These are phyloP conservation scores for Cyclura pinguis DNA, from an alignment of 2,797 vertebrate genomes.

Conservation along the genomic window DNA sequence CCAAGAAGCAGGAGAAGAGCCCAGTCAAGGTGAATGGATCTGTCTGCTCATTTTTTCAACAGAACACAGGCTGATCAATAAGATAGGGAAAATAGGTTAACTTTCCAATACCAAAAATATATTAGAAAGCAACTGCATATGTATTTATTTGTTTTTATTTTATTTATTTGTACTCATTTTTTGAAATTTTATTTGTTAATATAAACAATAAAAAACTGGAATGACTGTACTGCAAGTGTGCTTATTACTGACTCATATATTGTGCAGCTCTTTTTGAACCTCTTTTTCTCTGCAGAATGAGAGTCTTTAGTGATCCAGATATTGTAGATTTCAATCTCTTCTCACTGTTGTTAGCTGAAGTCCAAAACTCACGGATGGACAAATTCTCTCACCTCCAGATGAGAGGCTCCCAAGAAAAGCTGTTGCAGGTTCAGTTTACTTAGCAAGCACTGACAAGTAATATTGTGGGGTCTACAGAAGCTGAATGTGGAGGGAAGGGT, in stretches of 20 bases:
- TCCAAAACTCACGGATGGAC: too few species aligned
- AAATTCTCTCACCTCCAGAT: too few species aligned
- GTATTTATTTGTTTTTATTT: not conserved
- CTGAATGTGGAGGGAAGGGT: not conserved
- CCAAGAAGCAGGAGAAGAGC: not conserved
- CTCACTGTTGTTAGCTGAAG: too few species aligned
- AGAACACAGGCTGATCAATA: not conserved
- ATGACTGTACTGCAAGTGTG: not conserved
- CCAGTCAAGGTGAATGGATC: conserved; percentile 16
- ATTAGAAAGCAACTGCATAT: not conserved
- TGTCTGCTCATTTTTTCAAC: conserved; percentile 1
- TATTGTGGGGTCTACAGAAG: not conserved
- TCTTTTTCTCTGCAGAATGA: not conserved
- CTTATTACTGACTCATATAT: not conserved
- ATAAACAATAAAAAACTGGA: not conserved
- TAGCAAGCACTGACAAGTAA: not conserved
- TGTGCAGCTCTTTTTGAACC: too few species aligned
- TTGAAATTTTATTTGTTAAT: not conserved
- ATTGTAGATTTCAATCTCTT: too few species aligned
- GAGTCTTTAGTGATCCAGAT: too few species aligned
- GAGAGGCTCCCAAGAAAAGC: not conserved
- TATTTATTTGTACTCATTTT: not conserved
- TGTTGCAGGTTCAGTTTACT: not conserved
- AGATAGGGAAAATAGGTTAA: not conserved
- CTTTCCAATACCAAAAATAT: not conserved